phyloP scores from a whole-genome alignment of 2,797 vertebrate genomes.

The Astyanax mexicanus region DNA sequence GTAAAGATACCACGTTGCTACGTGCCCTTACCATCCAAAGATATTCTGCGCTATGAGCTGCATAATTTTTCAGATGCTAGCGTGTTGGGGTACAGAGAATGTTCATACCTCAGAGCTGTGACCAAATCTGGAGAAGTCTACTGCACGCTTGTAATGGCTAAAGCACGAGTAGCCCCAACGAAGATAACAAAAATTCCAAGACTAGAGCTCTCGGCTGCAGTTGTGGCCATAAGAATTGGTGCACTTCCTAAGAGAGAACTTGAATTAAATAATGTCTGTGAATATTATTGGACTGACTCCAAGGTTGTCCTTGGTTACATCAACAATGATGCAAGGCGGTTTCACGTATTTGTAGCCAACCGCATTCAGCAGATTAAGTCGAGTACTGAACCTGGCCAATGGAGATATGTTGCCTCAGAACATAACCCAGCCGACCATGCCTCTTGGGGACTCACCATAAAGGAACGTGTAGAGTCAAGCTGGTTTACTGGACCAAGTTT shows the following conservation, averaged over 20 bases:
- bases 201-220: not conserved
- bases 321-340: not conserved
- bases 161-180: not conserved
- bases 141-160: not conserved
- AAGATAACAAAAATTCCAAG: not conserved
- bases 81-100: not conserved
- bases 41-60: too few species aligned
- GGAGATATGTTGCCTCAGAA: not conserved
- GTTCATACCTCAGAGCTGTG: conserved; percentile 5
- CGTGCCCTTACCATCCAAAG: too few species aligned
- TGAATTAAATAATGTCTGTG: not conserved
- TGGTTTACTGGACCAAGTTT: conserved; percentile 18
- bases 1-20: too few species aligned
- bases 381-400: not conserved
- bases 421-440: conserved; percentile 1
- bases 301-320: conserved; percentile 18
- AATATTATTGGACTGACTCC: conserved; percentile 10
- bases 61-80: too few species aligned
- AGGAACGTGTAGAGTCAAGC: not conserved
- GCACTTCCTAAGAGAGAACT: conserved; percentile 2
- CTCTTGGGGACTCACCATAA: not conserved
- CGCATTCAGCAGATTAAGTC: not conserved
- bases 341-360: not conserved
- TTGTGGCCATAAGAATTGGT: not conserved
- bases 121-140: not conserved